Evolutionary conservation across 2,888 invertebrate genomes (phyloP).

Genomic region (Deroplatys truncata): DNA sequence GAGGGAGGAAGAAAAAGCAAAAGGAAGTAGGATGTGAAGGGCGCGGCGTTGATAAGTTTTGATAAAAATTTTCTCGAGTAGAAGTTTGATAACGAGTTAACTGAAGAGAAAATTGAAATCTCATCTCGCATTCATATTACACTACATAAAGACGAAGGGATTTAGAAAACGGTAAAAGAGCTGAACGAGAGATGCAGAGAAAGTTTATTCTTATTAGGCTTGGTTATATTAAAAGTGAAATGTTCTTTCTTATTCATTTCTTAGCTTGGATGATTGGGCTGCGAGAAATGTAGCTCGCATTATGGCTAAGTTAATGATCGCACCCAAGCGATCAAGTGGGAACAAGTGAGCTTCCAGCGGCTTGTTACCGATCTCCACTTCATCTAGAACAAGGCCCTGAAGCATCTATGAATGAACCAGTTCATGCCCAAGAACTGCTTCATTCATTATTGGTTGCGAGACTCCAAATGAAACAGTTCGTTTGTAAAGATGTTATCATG

Average conservation of each 20-base stretch:
- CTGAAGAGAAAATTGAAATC: constrained; percentile 24
- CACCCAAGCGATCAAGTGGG: no score
- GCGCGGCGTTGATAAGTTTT: constrained; percentile 8
- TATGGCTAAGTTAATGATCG: neutral
- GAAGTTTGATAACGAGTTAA: constrained; percentile 21
- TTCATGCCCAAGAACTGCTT: no score
- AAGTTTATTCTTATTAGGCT: constrained; percentile 2
- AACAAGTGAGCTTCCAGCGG: no score
- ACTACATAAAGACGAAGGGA: neutral
- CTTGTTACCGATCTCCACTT: no score
- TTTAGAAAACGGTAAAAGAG: neutral
- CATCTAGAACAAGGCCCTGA: no score
- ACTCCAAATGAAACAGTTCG: no score
- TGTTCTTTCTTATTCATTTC: neutral
- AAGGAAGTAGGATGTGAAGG: neutral
- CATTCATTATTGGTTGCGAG: no score
- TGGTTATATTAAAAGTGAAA: neutral
- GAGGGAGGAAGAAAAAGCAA: neutral
- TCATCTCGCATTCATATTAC: constrained; percentile 11
- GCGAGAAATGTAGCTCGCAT: neutral
- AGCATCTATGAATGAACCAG: no score
- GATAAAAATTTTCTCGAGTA: constrained; percentile 8
- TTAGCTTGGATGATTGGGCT: neutral
- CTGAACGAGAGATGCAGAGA: neutral
- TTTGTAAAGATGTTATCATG: no score